A percentile compares a stretch with the other conserved stretches of the same genome.
phyloP scores from a whole-genome alignment of 2,888 invertebrate genomes.

The Drosophila quinaria region DNA sequence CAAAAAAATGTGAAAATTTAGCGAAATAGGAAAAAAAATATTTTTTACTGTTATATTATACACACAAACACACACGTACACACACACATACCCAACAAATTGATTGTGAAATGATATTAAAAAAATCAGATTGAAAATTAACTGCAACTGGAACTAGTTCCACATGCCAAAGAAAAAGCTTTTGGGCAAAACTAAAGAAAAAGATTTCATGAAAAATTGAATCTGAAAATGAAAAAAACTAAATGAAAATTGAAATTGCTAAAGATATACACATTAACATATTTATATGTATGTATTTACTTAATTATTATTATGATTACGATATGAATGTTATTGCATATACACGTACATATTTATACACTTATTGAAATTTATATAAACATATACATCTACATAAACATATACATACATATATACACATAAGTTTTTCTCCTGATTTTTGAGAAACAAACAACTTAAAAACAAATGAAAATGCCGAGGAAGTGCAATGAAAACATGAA shows the following conservation, averaged over 20 bases:
- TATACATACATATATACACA: conserved; percentile 43
- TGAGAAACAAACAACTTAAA: conserved; percentile 37
- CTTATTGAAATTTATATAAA: conserved; percentile 52
- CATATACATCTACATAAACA: conserved; percentile 45
- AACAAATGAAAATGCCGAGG: not conserved
- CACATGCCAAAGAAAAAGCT: not conserved
- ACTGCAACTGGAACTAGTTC: not conserved
- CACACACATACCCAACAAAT: conserved; percentile 15
- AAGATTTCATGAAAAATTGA: not conserved
- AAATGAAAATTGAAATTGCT: conserved; percentile 34
- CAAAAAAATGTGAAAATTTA: conserved; percentile 8
- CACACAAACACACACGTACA: conserved; percentile 13
- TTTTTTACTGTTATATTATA: conserved; percentile 41
- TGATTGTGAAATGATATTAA: conserved; percentile 36
- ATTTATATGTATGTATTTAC: conserved; percentile 71
- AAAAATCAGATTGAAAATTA: not conserved
- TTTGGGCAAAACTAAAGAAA: conserved; percentile 12
- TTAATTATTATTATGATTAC: conserved; percentile 77
- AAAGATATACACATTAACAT: conserved; percentile 65
- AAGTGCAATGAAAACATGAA: not conserved
- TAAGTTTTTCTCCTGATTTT: conserved; percentile 58
- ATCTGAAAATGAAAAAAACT: conserved; percentile 12
- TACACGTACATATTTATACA: conserved; percentile 59
- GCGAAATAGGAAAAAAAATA: conserved; percentile 3
- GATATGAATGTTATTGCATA: conserved; percentile 79